A percentile compares a stretch with the other conserved stretches of the same genome.
Conservation (phyloP, 92 coral and sea anemone genomes). For the Siderastrea radians region DNA sequence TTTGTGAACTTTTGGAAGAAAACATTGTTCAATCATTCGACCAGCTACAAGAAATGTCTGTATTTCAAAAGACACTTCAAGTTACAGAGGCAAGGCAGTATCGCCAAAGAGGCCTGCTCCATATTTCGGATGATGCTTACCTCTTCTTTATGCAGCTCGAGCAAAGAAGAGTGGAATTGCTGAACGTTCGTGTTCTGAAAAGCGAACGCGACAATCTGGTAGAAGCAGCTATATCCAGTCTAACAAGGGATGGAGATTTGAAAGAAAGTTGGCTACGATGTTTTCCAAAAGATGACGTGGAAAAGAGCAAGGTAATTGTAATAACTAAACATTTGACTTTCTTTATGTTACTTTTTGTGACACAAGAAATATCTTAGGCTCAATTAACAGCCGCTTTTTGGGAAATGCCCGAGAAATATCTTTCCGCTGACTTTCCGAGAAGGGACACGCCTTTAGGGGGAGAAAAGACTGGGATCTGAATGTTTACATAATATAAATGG, state of each 20-base stretch:
- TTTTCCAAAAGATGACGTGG: not conserved
- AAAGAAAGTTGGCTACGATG: conserved; percentile 4
- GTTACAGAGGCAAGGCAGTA: conserved; percentile 28
- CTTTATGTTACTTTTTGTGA: too few relatives aligned
- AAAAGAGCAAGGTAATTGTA: conserved; percentile 3
- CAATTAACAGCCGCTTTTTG: too few relatives aligned
- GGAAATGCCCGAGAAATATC: too few relatives aligned
- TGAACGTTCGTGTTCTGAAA: conserved; percentile 1
- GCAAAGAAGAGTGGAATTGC: conserved; percentile 6
- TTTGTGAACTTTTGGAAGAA: conserved; percentile 34
- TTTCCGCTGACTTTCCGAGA: too few relatives aligned
- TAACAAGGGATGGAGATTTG: not conserved
- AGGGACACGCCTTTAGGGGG: too few relatives aligned
- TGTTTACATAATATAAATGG: too few relatives aligned
- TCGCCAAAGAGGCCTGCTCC: conserved; percentile 33
- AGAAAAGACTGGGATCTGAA: too few relatives aligned
- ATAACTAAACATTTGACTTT: too few relatives aligned
- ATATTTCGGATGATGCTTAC: conserved; percentile 29
- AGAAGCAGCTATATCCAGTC: not conserved
- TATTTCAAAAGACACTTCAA: too few relatives aligned
- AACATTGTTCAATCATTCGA: conserved; percentile 33
- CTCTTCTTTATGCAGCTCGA: conserved; percentile 33
- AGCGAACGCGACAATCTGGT: conserved; percentile 21
- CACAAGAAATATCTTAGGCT: too few relatives aligned
- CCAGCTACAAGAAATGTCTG: conserved; percentile 1